Evolutionary conservation across 2,888 invertebrate genomes (phyloP).

Genomic region (Blastobasis adustella): DNA sequence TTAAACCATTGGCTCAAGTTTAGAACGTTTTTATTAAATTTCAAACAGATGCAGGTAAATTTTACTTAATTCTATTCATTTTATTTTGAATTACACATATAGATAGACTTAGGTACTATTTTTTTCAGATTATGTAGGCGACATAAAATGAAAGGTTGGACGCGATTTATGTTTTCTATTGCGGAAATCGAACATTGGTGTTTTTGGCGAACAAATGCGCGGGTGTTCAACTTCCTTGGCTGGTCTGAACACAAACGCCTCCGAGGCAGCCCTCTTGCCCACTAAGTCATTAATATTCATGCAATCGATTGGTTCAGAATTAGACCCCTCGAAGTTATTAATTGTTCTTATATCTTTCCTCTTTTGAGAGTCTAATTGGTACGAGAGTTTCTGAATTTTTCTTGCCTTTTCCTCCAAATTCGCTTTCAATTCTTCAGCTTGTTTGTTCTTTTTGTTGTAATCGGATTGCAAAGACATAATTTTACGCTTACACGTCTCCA

Average conservation of each 20-base stretch:
- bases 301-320: constrained; percentile 15
- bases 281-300: constrained; percentile 63
- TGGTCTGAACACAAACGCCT: constrained; percentile 56
- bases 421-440: constrained; percentile 58
- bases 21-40: constrained; percentile 95
- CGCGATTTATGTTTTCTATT: constrained; percentile 28
- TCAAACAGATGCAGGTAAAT: constrained; percentile 88
- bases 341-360: constrained; percentile 49
- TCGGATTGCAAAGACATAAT: constrained; percentile 55
- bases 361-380: constrained; percentile 57
- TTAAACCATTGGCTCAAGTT: constrained; percentile 92
- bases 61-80: constrained; percentile 2
- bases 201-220: constrained; percentile 50
- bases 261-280: constrained; percentile 43
- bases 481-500: constrained; percentile 63
- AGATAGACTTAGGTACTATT: too few species aligned
- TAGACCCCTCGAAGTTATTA: constrained; percentile 39
- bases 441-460: constrained; percentile 58
- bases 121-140: too few species aligned
- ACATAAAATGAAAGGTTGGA: too few species aligned
- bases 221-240: constrained; percentile 46
- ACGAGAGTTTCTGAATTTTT: constrained; percentile 63
- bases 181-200: constrained; percentile 62
- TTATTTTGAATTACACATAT: too few species aligned
- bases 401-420: constrained; percentile 58